Evolutionary conservation across 2,888 invertebrate species (phyloP), one percentile per base, ranked within the genome.

Genomic region (Leucophenga montana): DNA sequence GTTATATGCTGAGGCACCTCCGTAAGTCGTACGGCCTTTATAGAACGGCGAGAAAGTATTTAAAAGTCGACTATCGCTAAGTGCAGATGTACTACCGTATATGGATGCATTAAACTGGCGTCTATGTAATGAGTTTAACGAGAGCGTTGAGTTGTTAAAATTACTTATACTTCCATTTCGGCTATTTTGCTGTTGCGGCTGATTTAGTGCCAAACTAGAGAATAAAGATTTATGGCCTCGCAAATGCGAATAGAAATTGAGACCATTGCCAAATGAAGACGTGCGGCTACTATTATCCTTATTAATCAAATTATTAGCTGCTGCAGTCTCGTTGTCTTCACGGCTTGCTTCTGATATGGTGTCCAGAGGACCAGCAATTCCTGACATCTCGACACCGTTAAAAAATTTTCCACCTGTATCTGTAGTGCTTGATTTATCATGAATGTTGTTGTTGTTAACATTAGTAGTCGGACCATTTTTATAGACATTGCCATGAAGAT

Each of bases 11-110:
- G 92, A 91, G 14, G 94, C 92, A 53, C 95, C 95, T 1, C 95
- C 95, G 85, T 94, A 95, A 75, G 91, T 92, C 1, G 94, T 95
- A 73, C 91, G 91, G 27, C 95, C 95, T 74, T 91, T 90, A 85
- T 95, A 95, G 86, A 95, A 95, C 14, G 95, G 94, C 1, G 95
- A 95, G 61, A 84, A 84, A 62, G 82, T 85, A 70, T 61, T 61
- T 3, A 82, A 46, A 44, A 89, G 73, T 0, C 88, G 85, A 69
- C 88, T 88, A 70, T 89, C 89, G 70, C 88, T 89, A 9, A 89
- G 66, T 0, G 89, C 89, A 31, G 88, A 88, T 33, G 86, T 86
- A 72, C 89, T 89, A 44, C 89, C 88, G 76, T 89, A 89, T 2
- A 89, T 85, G 1, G 86, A 87, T 9, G 87, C 84, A 75, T 88